Percentiles rank a stretch among this genome's conserved stretches.
phyloP scores from a whole-genome alignment of 2,888 invertebrate genomes.

The Synergus itoensis region DNA sequence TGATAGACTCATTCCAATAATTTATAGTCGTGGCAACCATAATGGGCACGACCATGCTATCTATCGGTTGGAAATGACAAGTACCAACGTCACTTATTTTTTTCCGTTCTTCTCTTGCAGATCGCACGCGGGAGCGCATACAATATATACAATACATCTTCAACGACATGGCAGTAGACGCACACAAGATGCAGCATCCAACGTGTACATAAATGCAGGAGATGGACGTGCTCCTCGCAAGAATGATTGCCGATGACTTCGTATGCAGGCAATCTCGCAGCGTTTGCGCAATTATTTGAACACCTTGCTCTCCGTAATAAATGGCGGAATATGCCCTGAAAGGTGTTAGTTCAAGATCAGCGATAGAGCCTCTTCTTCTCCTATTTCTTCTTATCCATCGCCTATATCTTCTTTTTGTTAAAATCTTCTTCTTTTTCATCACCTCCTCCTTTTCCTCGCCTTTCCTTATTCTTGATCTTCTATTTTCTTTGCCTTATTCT shows the following conservation, averaged over 20 bases:
- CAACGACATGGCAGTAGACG: constrained; percentile 43
- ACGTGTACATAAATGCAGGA: constrained; percentile 29
- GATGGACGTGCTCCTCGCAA: constrained; percentile 51
- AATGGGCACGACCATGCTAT: constrained; percentile 40
- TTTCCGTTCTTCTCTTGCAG: constrained; percentile 28
- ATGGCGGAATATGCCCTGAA: constrained; percentile 73
- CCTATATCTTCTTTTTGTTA: constrained; percentile 32
- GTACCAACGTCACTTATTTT: constrained; percentile 51
- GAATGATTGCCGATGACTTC: constrained; percentile 72
- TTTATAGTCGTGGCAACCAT: constrained; percentile 41
- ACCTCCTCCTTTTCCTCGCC: constrained; percentile 40
- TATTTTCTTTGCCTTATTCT: no score
- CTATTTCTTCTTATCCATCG: constrained; percentile 6
- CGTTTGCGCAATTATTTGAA: constrained; percentile 76
- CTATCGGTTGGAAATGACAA: constrained; percentile 51
- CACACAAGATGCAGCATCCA: constrained; percentile 40
- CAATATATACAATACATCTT: constrained; percentile 30
- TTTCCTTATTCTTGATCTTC: constrained; percentile 18
- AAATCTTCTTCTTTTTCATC: constrained; percentile 21
- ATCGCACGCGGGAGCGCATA: neutral
- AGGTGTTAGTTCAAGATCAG: constrained; percentile 77
- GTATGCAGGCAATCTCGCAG: constrained; percentile 70
- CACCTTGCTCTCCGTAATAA: constrained; percentile 73
- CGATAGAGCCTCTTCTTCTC: constrained; percentile 52
- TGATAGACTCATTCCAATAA: constrained; percentile 43